phyloP scores from a whole-genome alignment of 2,113 vertebrate species.

The Lophochroa leadbeateri region DNA sequence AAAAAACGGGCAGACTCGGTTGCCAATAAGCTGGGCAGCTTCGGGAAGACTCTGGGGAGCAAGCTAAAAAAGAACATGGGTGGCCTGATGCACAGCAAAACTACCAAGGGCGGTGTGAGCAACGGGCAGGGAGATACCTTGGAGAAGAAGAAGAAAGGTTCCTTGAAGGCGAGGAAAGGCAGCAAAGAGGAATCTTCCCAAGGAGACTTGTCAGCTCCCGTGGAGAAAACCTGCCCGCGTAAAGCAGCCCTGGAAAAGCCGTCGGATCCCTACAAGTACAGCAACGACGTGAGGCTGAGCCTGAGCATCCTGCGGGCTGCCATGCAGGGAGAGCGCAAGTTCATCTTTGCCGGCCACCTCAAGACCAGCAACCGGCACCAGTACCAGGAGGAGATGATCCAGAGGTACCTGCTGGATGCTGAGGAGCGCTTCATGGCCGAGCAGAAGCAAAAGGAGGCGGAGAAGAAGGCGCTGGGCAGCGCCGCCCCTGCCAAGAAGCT shows the following conservation, averaged over 20 bases:
- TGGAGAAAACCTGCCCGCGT: constrained; percentile 60
- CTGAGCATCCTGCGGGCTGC: constrained; percentile 86
- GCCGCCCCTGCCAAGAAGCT: constrained; percentile 27
- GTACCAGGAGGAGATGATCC: constrained; percentile 98
- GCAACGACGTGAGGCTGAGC: constrained; percentile 89
- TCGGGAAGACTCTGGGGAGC: constrained; percentile 94
- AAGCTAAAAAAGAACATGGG: constrained; percentile 96
- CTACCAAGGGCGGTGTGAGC: constrained; percentile 55
- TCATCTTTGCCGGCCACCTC: constrained; percentile 88
- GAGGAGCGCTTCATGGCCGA: constrained; percentile 89
- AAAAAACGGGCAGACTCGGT: constrained; percentile 93
- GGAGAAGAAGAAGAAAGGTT: constrained; percentile 91
- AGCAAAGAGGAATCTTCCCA: constrained; percentile 84
- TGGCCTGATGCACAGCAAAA: constrained; percentile 89
- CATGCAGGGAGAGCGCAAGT: constrained; percentile 93
- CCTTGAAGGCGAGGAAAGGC: constrained; percentile 83
- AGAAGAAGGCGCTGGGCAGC: constrained; percentile 73
- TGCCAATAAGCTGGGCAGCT: constrained; percentile 95
- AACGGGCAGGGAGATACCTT: constrained; percentile 75
- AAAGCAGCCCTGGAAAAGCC: constrained; percentile 61
- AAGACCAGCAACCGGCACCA: constrained; percentile 91
- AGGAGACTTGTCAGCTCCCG: background rate
- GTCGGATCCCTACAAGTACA: constrained; percentile 81
- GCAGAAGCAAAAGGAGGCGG: constrained; percentile 85
- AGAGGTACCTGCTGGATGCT: constrained; percentile 88